Evolutionary conservation across 2,113 vertebrate genomes (phyloP), one percentile per base, ranked within the genome.

Genomic region (Mellivora capensis): DNA sequence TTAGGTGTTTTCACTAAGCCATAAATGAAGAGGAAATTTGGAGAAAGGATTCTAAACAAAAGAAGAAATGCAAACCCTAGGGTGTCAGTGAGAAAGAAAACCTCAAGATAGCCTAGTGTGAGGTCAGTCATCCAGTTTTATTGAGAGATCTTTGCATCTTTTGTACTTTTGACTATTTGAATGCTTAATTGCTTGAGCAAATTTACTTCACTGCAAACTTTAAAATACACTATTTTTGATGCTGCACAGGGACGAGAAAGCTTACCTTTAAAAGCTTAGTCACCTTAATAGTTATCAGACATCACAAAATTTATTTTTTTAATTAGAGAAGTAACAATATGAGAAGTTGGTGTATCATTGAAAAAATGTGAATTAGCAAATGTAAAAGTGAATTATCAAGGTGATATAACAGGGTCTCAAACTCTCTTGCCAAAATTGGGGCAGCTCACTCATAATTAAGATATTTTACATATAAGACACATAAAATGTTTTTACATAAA

Each of bases 11-110:
- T 85, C 76, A 91, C 80, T 94, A 47, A 69, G 44, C 57, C 23
- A 80, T n/a, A 77, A 97, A 44, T 74, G 83, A 74, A 97, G 93
- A 93, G 95, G 52, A 97, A 97, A 86, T 87, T 44, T 0, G 31
- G 94, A 82, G 96, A 93, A 87, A 21, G 64, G 69, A 95, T 67
- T 62, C 59, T 29, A 44, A 90, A 72, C 67, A 20, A 89, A 59
- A 77, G 69, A 34, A 34, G 10, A 90, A 23, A 80, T 31, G 21
- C 0, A 34, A 69, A 34, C 49, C 17, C 25, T 18, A 52, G 47
- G 49, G 34, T 23, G 69, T 69, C 39, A 27, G 27, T 4, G 37
- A 76, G 49, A 13, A 20, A 42, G 57, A 49, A 39, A 77, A 4
- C 20, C 52, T 84, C 29, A 7, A 9, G 49, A 4, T 44, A 11